Evolutionary conservation across 2,888 invertebrate genomes (phyloP), one percentile per base, ranked within the genome.

Genomic region (Limnephilus marmoratus): DNA sequence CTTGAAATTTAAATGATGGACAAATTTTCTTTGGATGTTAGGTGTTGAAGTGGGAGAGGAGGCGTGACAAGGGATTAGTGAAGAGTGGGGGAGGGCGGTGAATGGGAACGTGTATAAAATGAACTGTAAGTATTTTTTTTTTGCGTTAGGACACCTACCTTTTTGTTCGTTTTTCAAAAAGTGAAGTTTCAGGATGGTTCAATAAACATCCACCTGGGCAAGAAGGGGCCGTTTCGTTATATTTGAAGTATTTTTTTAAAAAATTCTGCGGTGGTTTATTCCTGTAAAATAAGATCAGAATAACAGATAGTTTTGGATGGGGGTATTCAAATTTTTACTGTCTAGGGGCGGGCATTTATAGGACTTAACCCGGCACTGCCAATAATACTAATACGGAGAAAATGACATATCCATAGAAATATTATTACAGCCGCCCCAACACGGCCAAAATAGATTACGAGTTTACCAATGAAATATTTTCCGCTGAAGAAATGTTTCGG

Each of bases 381-480:
- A n/a, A 68, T 68, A 68, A 68, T 68, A 68, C 24, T 68, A 68
- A 68, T 68, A 68, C 68, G 68, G 24, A 7, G 0, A 24, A 68
- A 68, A 68, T 24, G 68, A 68, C 24, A 68, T 24, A 68, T 24
- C 68, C 24, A 68, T n/a, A 68, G 68, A n/a, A 24, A 24, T 68
- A 68, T 68, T 68, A n/a, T 24, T n/a, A 53, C 15, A 53, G 68
- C 24, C 68, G 68, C 68, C 68, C 68, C 7, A 68, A 68, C 68
- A 68, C 68, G 68, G 24, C 24, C 68, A 68, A 68, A 85, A 85
- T n/a, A 45, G 85, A 41, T 85, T 85, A 85, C 41, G 24, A 85
- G 85, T 85, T 45, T 85, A 41, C 41, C 85, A 85, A 85, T 85
- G 85, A 85, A 85, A 34, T 85, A 85, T 85, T 85, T 85, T 85